Evolutionary conservation across 1,140 invertebrate species (phyloP), one percentile per base, ranked within the genome.

Genomic region (Delia radicum): DNA sequence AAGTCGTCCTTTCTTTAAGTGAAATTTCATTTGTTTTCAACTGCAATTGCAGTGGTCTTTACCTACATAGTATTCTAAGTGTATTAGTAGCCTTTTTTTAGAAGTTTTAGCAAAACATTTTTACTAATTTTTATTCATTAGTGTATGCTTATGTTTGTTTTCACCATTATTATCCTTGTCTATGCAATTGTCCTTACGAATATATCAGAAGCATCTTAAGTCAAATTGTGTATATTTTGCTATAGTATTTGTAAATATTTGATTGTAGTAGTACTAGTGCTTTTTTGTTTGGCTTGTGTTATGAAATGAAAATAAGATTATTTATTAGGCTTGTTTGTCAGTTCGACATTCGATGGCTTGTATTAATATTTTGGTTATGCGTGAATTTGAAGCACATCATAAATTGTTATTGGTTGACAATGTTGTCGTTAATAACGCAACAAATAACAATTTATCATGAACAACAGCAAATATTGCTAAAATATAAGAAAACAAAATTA

Each of bases 391-490:
- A 21, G 48, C 21, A 3, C 21, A 55, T 55, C n/a, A 67, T 67
- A 67, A 67, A 67, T 67, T 67, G 63, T 67, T 29, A 67, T 29
- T 67, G 15, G 63, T 67, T 67, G 28, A 42, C 63, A 31, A n/a
- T 67, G 10, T 67, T 67, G 21, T 26, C 63, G 63, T 26, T 13
- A 67, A 67, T 18, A 67, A 31, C 33, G 63, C 63, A 67, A 31
- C 27, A 21, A 67, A 67, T 67, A 67, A 67, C 63, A 67, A 67
- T 67, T 67, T 67, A 67, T 67, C 28, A 67, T 31, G 13, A 31
- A 29, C 63, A n/a, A n/a, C 27, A 31, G 37, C 37, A 42, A 42
- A 42, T 42, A 42, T 42, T 42, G 37, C 37, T 42, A 42, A 42
- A 15, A 42, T n/a, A 42, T 42, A 42, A 42, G 37, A 15, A n/a